Evolutionary conservation across 2,797 vertebrate genomes (phyloP), one percentile per base, ranked within the genome.

Genomic region (Cryptoprocta ferox): DNA sequence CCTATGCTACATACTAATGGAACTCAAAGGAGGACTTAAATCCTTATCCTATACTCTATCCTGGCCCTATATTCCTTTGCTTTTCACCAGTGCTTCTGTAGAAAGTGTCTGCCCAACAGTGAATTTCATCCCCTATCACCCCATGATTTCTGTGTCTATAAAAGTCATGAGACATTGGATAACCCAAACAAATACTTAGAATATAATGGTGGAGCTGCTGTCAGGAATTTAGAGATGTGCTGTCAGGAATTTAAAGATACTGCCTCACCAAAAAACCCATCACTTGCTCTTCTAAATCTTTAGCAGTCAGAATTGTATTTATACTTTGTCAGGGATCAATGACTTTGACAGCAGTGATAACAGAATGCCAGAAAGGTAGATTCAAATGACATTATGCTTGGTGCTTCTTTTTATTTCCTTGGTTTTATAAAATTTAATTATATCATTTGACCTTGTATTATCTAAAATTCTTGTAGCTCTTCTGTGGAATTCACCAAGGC

Each of bases 191-290:
- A 90, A 87, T 76, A 39, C 59, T 94, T 89, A 92, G 66, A 81
- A 35, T 84, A 89, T 53, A n/a, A 11, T 21, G 48, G 13, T 70
- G n/a, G n/a, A 6, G 6, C 37, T 93, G 3, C 68, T 94, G 66
- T 91, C 88, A 95, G 63, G 39, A 73, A 88, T 97, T 73, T 65
- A 88, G 78, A 95, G 28, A 73, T 79, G 81, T 70, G 32, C 53
- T 90, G 79, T 92, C 68, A 96, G 32, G 15, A 37, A 42, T 91
- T 84, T 94, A 93, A 93, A 95, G 89, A 94, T 66, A 88, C 86
- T 82, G 9, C 50, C 8, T 95, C 11, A 80, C 82, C n/a, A n/a
- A 48, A 89, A 61, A 81, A 18, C 37, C 28, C 48, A 21, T 88
- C 85, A n/a, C 50, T 93, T 89, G 50, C 35, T 32, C 92, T 89